Evolutionary conservation across 2,888 invertebrate species (phyloP).

Genomic region (Leptura quadrifasciata): DNA sequence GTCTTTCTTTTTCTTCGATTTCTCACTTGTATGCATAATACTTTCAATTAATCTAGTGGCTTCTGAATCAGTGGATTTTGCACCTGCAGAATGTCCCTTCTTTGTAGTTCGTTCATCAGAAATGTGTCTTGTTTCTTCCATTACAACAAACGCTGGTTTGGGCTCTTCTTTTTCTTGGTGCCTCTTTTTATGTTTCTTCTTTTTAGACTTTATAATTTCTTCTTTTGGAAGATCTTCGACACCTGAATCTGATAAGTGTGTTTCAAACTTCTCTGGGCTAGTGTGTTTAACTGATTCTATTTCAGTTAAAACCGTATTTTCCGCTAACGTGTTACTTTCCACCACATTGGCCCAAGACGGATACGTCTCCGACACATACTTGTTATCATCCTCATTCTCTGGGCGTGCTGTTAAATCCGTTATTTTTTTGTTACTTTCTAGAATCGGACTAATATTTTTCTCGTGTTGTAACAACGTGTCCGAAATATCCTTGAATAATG

Average conservation of each 20-base stretch:
- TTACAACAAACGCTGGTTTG: background rate
- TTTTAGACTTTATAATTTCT: conserved; percentile 35
- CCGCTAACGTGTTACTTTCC: background rate
- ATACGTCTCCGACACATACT: background rate
- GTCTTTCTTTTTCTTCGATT: conserved; percentile 5
- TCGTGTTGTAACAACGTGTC: conserved; percentile 5
- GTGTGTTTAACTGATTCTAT: background rate
- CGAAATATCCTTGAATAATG: background rate
- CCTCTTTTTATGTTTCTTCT: conserved; percentile 42
- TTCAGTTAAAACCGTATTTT: background rate
- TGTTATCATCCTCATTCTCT: background rate
- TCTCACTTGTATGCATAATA: background rate
- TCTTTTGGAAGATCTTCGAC: conserved; percentile 31
- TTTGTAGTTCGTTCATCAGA: conserved; percentile 2
- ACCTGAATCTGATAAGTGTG: conserved; percentile 20
- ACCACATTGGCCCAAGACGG: background rate
- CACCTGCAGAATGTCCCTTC: background rate
- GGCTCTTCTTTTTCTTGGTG: conserved; percentile 30
- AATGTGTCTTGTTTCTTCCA: background rate
- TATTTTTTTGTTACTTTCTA: background rate
- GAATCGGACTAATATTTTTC: background rate
- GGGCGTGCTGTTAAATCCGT: background rate
- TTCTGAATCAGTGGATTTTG: background rate
- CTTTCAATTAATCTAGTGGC: background rate
- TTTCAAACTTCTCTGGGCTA: conserved; percentile 8